Evolutionary conservation across 2,797 vertebrate species (phyloP).

Genomic region (Austrolebias charrua): DNA sequence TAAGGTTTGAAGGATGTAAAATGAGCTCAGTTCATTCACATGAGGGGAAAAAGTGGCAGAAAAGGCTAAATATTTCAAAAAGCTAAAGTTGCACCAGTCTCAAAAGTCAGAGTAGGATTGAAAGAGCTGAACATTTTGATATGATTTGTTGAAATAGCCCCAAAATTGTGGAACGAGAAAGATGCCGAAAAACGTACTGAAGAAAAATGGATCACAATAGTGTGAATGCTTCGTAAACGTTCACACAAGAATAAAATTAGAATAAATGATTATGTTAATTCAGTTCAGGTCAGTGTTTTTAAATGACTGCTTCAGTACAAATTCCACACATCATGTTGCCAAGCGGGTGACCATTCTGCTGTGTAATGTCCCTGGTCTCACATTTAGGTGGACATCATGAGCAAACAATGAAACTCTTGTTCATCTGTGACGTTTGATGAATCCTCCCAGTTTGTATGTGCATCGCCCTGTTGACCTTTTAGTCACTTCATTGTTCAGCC

Average conservation of each 20-base stretch:
- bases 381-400: constrained; percentile 19
- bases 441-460: constrained; percentile 35
- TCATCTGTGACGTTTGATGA: constrained; percentile 26
- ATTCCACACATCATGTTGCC: background rate
- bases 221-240: too few relatives aligned
- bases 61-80: too few relatives aligned
- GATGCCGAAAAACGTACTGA: too few relatives aligned
- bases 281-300: background rate
- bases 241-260: background rate
- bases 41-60: too few relatives aligned
- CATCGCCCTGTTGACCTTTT: constrained; percentile 39
- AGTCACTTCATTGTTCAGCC: constrained; percentile 49
- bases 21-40: too few relatives aligned
- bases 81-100: too few relatives aligned
- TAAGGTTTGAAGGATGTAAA: too few relatives aligned
- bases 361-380: constrained; percentile 7
- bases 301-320: background rate
- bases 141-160: too few relatives aligned
- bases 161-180: too few relatives aligned
- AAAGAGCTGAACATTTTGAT: too few relatives aligned
- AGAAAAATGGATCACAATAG: too few relatives aligned
- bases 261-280: background rate
- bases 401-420: constrained; percentile 41
- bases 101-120: too few relatives aligned
- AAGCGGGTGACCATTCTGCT: background rate